Conservation (phyloP, 1,140 invertebrate species). For the Homalodisca vitripennis region DNA sequence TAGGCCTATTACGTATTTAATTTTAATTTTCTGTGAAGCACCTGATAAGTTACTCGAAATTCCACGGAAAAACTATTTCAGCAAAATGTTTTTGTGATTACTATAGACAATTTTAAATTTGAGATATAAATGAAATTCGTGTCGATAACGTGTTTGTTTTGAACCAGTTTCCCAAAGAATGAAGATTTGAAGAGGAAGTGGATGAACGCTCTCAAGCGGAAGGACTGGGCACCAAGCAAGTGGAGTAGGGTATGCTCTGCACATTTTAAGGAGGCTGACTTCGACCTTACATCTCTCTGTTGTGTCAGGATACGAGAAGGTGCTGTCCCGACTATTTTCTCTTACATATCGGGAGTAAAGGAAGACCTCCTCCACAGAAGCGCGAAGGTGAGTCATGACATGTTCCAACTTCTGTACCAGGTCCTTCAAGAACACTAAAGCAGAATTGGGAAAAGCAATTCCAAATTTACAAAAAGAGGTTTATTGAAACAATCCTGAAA, state of each 20-base stretch:
- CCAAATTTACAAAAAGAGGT: too few species aligned
- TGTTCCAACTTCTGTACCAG: too few species aligned
- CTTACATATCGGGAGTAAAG: too few species aligned
- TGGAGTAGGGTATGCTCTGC: constrained; percentile 24
- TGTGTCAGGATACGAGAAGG: constrained; percentile 31
- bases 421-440: too few species aligned
- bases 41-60: background rate
- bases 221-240: constrained; percentile 29
- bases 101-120: background rate
- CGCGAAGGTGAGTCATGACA: too few species aligned
- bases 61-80: background rate
- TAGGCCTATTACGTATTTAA: background rate
- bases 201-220: constrained; percentile 27
- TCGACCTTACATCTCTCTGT: constrained; percentile 30
- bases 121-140: background rate
- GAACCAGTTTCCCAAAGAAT: constrained; percentile 33
- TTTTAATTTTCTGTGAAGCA: background rate
- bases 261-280: constrained; percentile 34
- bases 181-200: constrained; percentile 22
- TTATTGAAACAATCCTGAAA: too few species aligned
- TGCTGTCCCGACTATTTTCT: too few species aligned
- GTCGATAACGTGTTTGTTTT: background rate
- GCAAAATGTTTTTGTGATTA: background rate
- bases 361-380: too few species aligned
- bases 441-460: too few species aligned